Percentiles rank a stretch among this genome's conserved stretches.
phyloP scores from a whole-genome alignment of 2,113 vertebrate genomes.

The Sceloporus undulatus region DNA sequence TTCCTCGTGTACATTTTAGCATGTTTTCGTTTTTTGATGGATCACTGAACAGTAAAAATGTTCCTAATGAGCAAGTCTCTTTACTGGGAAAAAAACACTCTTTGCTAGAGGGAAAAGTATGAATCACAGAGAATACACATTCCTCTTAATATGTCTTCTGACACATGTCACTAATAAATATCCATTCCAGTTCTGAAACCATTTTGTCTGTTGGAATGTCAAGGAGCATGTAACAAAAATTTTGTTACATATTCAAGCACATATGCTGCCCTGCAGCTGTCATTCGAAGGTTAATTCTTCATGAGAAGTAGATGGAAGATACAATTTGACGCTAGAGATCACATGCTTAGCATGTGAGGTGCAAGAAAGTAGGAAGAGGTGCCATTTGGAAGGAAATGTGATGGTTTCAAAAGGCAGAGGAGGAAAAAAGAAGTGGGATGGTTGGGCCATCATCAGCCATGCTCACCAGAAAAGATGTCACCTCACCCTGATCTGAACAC shows the following conservation, averaged over 20 bases:
- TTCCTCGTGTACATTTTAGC: too few species aligned
- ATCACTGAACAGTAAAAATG: too few species aligned
- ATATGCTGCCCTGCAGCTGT: neutral
- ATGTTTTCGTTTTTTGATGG: too few species aligned
- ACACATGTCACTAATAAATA: neutral
- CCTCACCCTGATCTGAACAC: neutral
- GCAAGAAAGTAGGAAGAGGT: neutral
- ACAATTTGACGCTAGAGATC: neutral
- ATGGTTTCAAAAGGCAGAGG: neutral
- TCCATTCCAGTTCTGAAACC: neutral
- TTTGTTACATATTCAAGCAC: too few species aligned
- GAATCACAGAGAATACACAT: too few species aligned
- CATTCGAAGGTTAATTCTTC: neutral
- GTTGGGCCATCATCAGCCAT: neutral
- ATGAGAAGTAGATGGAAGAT: too few species aligned
- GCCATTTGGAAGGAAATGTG: neutral
- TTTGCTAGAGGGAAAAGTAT: too few species aligned
- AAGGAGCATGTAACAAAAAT: neutral
- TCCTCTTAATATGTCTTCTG: neutral
- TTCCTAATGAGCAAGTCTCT: too few species aligned
- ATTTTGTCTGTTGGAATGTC: neutral
- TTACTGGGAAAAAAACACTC: too few species aligned
- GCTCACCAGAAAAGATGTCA: neutral
- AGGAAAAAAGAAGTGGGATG: neutral
- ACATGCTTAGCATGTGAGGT: neutral